These are phyloP conservation scores for Anoplopoma fimbria DNA, from an alignment of 2,113 vertebrate genomes.

Conservation along the genomic window DNA sequence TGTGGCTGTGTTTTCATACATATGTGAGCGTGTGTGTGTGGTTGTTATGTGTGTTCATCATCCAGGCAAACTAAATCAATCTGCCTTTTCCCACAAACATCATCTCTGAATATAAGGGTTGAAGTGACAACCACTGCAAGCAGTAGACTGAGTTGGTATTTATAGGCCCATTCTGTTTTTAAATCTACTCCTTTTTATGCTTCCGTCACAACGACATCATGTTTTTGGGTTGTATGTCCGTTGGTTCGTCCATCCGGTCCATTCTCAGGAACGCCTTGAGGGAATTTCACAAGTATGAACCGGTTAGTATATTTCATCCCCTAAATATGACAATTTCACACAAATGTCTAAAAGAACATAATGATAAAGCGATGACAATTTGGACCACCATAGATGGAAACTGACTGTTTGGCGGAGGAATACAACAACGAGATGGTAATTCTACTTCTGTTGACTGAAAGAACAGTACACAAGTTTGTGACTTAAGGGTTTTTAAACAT, in stretches of 20 bases:
- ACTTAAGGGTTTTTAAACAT: neutral
- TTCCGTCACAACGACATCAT: too few species aligned
- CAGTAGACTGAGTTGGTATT: neutral
- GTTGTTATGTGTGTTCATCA: neutral
- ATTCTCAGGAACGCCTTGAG: too few species aligned
- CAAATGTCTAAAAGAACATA: neutral
- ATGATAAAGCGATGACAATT: neutral
- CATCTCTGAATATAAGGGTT: neutral
- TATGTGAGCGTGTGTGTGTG: constrained; percentile 10
- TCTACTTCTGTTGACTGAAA: neutral
- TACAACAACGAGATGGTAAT: too few species aligned
- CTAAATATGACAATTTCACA: neutral
- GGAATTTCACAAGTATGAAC: too few species aligned
- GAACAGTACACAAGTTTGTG: neutral
- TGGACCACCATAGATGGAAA: neutral
- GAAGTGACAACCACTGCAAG: neutral
- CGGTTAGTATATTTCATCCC: too few species aligned
- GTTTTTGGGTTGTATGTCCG: too few species aligned
- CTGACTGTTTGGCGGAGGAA: neutral
- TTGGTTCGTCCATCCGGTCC: too few species aligned
- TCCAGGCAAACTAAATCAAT: neutral
- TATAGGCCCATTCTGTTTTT: neutral
- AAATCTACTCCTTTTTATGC: neutral
- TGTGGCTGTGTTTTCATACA: constrained; percentile 5
- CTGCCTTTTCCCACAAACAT: neutral